Evolutionary conservation across 2,888 invertebrate genomes (phyloP).

Genomic region (Boloria euphrosyne): DNA sequence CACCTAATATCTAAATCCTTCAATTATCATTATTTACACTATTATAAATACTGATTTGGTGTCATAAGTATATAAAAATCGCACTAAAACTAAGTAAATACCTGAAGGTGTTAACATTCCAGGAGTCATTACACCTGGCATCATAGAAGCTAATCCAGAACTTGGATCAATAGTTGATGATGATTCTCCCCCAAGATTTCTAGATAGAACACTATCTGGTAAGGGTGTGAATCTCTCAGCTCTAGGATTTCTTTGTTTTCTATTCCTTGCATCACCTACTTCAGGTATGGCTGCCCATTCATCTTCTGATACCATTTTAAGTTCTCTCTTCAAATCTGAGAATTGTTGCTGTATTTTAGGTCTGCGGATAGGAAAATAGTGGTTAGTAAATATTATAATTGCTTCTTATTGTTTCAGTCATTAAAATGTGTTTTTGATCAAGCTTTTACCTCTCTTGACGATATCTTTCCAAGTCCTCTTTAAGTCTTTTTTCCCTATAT

Average conservation of each 20-base stretch:
- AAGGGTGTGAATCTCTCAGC: conserved; percentile 98
- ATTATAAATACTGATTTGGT: too few species aligned
- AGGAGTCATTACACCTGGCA: conserved; percentile 92
- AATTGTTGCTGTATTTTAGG: conserved; percentile 99
- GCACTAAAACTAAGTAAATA: conserved; percentile 40
- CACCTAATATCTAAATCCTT: too few species aligned
- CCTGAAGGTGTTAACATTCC: conserved; percentile 93
- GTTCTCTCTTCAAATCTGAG: conserved; percentile 95
- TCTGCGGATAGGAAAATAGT: conserved; percentile 57
- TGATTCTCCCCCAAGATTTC: conserved; percentile 92
- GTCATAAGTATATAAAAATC: background rate
- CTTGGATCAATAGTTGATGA: conserved; percentile 90
- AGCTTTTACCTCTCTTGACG: conserved; percentile 92
- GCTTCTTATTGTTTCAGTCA: background rate
- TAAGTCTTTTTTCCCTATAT: conserved; percentile 92
- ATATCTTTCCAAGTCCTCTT: conserved; percentile 97
- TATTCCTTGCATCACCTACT: conserved; percentile 99
- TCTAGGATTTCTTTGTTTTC: conserved; percentile 96
- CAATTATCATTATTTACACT: too few species aligned
- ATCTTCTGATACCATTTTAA: conserved; percentile 91
- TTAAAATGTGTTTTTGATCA: background rate
- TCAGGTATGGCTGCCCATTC: conserved; percentile 99
- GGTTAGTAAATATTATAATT: background rate
- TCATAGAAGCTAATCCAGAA: conserved; percentile 93
- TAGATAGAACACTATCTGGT: conserved; percentile 96